A percentile compares a stretch with the other conserved stretches of the same genome.
Evolutionary conservation across 2,888 invertebrate species (phyloP).

Genomic region (Habrosyne pyritoides): DNA sequence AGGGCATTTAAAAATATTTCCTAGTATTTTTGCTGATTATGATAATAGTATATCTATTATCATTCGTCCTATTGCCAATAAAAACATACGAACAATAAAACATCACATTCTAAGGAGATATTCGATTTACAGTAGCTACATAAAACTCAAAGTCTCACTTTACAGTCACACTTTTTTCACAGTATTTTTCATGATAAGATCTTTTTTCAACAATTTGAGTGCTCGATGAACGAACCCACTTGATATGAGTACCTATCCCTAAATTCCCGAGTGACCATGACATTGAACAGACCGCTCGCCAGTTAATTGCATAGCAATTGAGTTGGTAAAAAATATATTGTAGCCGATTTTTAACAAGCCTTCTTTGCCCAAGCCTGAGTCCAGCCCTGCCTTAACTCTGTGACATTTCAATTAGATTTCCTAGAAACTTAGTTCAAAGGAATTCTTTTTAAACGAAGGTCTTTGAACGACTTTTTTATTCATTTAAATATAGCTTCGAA

Average conservation of each 20-base stretch:
- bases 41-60: too few species aligned
- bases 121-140: too few species aligned
- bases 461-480: background rate
- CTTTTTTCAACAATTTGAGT: background rate
- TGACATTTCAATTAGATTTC: background rate
- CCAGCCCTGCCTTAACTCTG: background rate
- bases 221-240: background rate
- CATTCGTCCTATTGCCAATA: too few species aligned
- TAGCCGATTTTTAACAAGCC: background rate
- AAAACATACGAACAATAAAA: too few species aligned
- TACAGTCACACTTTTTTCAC: background rate
- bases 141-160: too few species aligned
- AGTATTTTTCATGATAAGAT: background rate
- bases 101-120: too few species aligned
- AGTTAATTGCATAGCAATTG: background rate
- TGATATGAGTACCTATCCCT: background rate
- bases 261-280: background rate
- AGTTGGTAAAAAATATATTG: background rate
- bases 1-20: too few species aligned
- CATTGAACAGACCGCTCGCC: background rate
- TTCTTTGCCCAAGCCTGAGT: background rate
- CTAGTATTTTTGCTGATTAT: too few species aligned
- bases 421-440: background rate
- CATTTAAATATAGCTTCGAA: background rate
- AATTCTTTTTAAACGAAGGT: background rate